Evolutionary conservation across 2,888 invertebrate species (phyloP).

Genomic region (Acrobeloides nanus): DNA sequence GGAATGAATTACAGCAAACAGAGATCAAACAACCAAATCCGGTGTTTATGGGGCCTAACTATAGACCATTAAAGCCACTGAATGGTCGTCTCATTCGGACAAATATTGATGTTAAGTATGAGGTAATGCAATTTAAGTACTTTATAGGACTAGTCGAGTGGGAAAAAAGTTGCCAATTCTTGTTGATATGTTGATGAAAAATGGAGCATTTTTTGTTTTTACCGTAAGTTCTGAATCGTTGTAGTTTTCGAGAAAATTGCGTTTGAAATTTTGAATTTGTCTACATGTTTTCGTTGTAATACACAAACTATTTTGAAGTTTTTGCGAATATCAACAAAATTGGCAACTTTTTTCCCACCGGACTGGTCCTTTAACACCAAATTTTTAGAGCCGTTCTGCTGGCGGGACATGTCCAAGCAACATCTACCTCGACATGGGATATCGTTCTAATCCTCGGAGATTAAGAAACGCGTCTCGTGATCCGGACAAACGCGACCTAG

Average conservation of each 20-base stretch:
- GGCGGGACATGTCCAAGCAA: constrained; percentile 34
- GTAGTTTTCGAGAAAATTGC: too few relatives aligned
- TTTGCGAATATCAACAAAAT: too few relatives aligned
- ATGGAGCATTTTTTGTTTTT: too few relatives aligned
- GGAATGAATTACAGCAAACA: constrained; percentile 50
- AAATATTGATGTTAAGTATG: constrained; percentile 75
- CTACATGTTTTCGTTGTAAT: neutral
- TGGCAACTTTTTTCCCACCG: too few relatives aligned
- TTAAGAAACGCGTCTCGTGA: too few relatives aligned
- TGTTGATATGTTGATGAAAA: too few relatives aligned
- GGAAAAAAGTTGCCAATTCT: too few relatives aligned
- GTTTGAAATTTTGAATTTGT: neutral
- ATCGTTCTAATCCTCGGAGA: constrained; percentile 39
- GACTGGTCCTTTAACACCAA: neutral
- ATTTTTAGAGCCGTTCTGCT: constrained; percentile 8
- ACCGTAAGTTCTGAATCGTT: too few relatives aligned
- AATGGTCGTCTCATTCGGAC: constrained; percentile 88
- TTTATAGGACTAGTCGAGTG: too few relatives aligned
- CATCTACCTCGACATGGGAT: constrained; percentile 50
- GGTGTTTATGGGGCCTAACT: constrained; percentile 74
- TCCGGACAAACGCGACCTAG: too few relatives aligned
- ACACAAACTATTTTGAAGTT: neutral
- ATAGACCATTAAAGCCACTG: constrained; percentile 81
- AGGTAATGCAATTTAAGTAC: too few relatives aligned
- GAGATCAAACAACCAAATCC: constrained; percentile 37